Conservation (phyloP, 2,113 vertebrate genomes). For the Brachionichthys hirsutus region DNA sequence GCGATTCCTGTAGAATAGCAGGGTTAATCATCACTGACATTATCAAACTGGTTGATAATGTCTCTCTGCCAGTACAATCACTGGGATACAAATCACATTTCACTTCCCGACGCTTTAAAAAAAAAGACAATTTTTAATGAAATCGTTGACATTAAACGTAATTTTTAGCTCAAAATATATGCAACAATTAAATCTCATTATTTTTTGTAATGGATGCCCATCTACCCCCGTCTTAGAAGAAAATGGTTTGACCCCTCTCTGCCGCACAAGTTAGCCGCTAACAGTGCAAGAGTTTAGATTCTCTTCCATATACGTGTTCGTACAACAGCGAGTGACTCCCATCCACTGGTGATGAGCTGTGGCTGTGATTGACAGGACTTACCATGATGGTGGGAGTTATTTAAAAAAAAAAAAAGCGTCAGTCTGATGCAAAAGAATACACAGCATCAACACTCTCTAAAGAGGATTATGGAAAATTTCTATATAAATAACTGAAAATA, state of each 20-base stretch:
- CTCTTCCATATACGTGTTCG: slow-evolving; percentile 9
- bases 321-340: slow-evolving; percentile 26
- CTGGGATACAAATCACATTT: slow-evolving; percentile 25
- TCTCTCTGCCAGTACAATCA: slow-evolving; percentile 14
- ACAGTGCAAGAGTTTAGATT: too few relatives aligned
- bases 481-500: slow-evolving; percentile 50
- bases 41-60: neutral
- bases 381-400: slow-evolving; percentile 72
- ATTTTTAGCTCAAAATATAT: too few relatives aligned
- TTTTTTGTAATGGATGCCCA: too few relatives aligned
- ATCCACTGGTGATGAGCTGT: slow-evolving; percentile 56
- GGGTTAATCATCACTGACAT: slow-evolving; percentile 17
- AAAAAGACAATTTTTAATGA: too few relatives aligned
- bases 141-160: too few relatives aligned
- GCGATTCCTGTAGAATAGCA: neutral
- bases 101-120: too few relatives aligned
- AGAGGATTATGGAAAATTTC: slow-evolving; percentile 64
- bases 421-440: slow-evolving; percentile 68
- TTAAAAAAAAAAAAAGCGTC: slow-evolving; percentile 66
- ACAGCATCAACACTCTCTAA: slow-evolving; percentile 54
- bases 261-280: too few relatives aligned
- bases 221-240: too few relatives aligned
- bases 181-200: too few relatives aligned
- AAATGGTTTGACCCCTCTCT: too few relatives aligned
- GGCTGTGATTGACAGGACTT: slow-evolving; percentile 65